Base-by-base conservation (phyloP, 2,113 vertebrate species). In the Odontesthes bonariensis region DNA sequence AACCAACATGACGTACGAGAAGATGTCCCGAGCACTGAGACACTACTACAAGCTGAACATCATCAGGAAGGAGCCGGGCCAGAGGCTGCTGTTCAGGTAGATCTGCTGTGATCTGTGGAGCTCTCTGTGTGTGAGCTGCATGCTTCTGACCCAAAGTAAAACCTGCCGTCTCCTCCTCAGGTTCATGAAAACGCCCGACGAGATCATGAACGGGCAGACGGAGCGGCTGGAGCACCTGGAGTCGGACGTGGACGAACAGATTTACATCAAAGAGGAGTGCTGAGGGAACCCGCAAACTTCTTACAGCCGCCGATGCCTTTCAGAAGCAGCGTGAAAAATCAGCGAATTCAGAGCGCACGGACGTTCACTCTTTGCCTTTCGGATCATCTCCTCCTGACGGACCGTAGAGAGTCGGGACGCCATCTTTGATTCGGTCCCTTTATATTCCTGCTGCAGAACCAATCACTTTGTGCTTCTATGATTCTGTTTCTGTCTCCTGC, bases 21-120 rank as follows among this genome's bases (percentile, higher is more conserved):
- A 99, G 94, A 99, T 99, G 98, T 99, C 98, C 57, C 93, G 98
- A 93, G 98, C 98, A 82, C 95, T 99, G 90, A 97, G 98, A 94
- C 98, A 99, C 94, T 99, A 99, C 96, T 99, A 99, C 94, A 99
- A 99, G 93, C 94, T 99, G 84, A 99, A 99, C 94, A 99, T 99
- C 85, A 99, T 99, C 95, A 95, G 96, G 91, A 99, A 99, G 89
- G 98, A 99, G 82, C 98, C 98, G 0, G 98, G 98, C 83, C 98
- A 99, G 90, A 96, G 97, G 93, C 96, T 99, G 32, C 84, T 95
- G 13, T 95, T 95, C 93, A 94, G 94, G 94, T 94, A 82, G 0
- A 1, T 0, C 8, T 0, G 17, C 31, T 0, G 8, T 0, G 23
- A 17, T 1, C 17, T 3, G 38, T 40, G 8, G 11, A 3, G 38